Conservation (phyloP, 2,888 invertebrate genomes). For the Amblyjoppa fuscipennis region DNA sequence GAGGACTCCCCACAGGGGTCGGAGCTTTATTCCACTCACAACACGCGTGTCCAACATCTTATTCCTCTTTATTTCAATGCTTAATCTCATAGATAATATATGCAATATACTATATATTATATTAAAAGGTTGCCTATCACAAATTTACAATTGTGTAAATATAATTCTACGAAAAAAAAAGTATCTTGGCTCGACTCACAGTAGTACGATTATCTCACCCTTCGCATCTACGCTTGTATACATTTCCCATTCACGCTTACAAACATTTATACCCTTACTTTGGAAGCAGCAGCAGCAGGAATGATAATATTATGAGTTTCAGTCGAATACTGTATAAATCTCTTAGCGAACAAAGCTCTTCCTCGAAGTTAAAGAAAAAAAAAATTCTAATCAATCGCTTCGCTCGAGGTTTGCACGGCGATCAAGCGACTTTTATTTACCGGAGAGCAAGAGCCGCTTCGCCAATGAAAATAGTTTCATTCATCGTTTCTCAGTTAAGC, state of each 20-base stretch:
- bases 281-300: conserved; percentile 35
- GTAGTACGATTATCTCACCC: conserved; percentile 37
- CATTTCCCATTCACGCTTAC: conserved; percentile 40
- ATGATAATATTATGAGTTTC: conserved; percentile 50
- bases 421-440: not conserved
- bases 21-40: not conserved
- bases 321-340: conserved; percentile 55
- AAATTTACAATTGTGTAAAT: conserved; percentile 67
- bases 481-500: conserved; percentile 30
- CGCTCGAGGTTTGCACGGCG: not conserved
- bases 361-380: not conserved
- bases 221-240: conserved; percentile 41
- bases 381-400: conserved; percentile 5
- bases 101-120: conserved; percentile 43
- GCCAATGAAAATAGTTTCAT: conserved; percentile 41
- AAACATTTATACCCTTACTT: conserved; percentile 31
- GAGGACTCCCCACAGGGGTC: not conserved
- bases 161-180: conserved; percentile 56
- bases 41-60: conserved; percentile 25
- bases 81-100: conserved; percentile 46
- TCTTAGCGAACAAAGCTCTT: conserved; percentile 7
- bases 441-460: not conserved
- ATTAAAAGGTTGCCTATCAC: conserved; percentile 60
- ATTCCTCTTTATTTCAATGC: conserved; percentile 46
- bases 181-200: conserved; percentile 45